These are phyloP conservation scores for Enteromius afrohamiltoni DNA, from an alignment of 2,797 vertebrate genomes.

Conservation along the genomic window DNA sequence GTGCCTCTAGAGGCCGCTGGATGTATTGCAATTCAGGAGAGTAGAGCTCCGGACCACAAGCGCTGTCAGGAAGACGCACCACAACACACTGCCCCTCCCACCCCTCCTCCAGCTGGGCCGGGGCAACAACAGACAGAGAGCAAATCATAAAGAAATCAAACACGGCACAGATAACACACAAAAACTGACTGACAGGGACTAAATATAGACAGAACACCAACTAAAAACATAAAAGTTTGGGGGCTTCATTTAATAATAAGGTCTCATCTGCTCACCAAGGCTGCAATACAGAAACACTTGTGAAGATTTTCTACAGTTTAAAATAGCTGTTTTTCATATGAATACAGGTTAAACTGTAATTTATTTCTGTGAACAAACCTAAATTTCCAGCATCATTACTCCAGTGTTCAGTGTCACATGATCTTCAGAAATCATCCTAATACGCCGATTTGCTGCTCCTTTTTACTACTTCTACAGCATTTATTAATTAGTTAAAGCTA, in stretches of 20 bases:
- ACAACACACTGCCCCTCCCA: conserved; percentile 71
- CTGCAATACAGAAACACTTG: not conserved
- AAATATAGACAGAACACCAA: conserved; percentile 9
- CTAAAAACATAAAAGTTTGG: not conserved
- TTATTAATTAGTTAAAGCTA: no score
- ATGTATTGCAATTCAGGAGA: conserved; percentile 73
- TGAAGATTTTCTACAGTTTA: not conserved
- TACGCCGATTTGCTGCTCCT: not conserved
- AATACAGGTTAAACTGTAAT: not conserved
- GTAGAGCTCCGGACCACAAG: conserved; percentile 76
- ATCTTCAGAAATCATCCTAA: not conserved
- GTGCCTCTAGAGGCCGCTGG: conserved; percentile 78
- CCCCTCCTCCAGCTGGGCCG: conserved; percentile 62
- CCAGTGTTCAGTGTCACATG: not conserved
- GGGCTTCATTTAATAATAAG: not conserved
- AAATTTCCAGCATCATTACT: not conserved
- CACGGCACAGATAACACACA: conserved; percentile 41
- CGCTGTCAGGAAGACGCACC: conserved; percentile 72
- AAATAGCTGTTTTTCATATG: not conserved
- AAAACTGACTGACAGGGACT: conserved; percentile 20
- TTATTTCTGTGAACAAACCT: not conserved
- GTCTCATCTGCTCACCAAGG: not conserved
- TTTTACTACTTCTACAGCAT: no score
- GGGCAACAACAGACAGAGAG: conserved; percentile 59
- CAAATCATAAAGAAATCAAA: conserved; percentile 51